Evolutionary conservation across 2,888 invertebrate species (phyloP).

Genomic region (Tetranychus truncatus): DNA sequence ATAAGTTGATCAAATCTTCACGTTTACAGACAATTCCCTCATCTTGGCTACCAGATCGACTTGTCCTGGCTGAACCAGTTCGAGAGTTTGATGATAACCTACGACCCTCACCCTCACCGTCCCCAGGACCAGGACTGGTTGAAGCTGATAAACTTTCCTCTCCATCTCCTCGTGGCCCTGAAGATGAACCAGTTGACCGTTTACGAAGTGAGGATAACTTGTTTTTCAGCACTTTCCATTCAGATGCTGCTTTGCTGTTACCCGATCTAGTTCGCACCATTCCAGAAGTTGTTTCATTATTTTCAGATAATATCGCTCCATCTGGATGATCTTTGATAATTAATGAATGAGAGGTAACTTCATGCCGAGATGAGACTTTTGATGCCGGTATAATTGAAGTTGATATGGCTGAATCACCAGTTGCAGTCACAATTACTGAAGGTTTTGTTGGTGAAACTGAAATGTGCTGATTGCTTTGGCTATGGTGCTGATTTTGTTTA

Average conservation of each 20-base stretch:
- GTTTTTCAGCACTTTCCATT: constrained; percentile 15
- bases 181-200: background rate
- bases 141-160: background rate
- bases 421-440: background rate
- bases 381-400: background rate
- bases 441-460: background rate
- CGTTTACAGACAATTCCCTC: constrained; percentile 20
- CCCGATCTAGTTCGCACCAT: background rate
- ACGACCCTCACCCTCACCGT: background rate
- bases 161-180: background rate
- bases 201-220: constrained; percentile 12
- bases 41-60: constrained; percentile 8
- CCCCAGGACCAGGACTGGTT: background rate
- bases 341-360: background rate
- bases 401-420: background rate
- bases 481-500: background rate
- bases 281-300: background rate
- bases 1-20: constrained; percentile 17
- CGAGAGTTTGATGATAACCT: background rate
- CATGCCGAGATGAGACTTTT: background rate
- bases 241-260: constrained; percentile 1
- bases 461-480: background rate
- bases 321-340: background rate
- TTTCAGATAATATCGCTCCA: background rate
- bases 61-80: background rate